Evolutionary conservation across 2,113 vertebrate genomes (phyloP).

Genomic region (Heliornis fulica): DNA sequence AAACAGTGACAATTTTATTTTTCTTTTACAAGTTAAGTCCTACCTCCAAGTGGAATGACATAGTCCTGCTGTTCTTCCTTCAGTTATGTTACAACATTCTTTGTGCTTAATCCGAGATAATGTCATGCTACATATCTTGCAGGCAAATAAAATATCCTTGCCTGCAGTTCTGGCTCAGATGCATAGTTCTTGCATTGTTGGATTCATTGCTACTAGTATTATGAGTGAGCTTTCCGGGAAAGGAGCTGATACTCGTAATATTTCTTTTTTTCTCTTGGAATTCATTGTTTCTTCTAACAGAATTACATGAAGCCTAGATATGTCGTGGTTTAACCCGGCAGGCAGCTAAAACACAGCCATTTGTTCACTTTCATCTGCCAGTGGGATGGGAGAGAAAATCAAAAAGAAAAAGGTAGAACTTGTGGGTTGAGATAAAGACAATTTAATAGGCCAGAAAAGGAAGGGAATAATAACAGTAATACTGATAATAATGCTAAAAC

Average conservation of each 20-base stretch:
- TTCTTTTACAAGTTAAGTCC: neutral
- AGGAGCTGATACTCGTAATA: neutral
- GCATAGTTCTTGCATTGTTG: neutral
- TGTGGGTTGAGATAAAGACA: too few relatives aligned
- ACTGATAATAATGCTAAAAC: too few relatives aligned
- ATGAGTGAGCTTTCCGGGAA: neutral
- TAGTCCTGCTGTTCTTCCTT: slow-evolving; percentile 4
- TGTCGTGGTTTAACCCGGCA: too few relatives aligned
- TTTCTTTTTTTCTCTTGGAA: neutral
- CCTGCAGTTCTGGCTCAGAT: neutral
- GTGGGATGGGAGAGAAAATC: too few relatives aligned
- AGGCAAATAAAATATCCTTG: slow-evolving; percentile 21
- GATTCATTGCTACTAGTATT: neutral
- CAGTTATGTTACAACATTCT: slow-evolving; percentile 14
- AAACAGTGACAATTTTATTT: neutral
- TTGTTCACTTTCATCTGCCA: too few relatives aligned
- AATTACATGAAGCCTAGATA: neutral
- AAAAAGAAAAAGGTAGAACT: too few relatives aligned
- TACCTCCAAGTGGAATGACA: neutral
- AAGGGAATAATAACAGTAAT: too few relatives aligned
- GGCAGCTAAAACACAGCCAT: too few relatives aligned
- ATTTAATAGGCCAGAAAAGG: too few relatives aligned
- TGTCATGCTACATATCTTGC: neutral
- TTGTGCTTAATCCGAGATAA: neutral
- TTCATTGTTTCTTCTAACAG: neutral